phyloP scores from a whole-genome alignment of 2,888 invertebrate species.

The Stenchaetothrips biformis region DNA sequence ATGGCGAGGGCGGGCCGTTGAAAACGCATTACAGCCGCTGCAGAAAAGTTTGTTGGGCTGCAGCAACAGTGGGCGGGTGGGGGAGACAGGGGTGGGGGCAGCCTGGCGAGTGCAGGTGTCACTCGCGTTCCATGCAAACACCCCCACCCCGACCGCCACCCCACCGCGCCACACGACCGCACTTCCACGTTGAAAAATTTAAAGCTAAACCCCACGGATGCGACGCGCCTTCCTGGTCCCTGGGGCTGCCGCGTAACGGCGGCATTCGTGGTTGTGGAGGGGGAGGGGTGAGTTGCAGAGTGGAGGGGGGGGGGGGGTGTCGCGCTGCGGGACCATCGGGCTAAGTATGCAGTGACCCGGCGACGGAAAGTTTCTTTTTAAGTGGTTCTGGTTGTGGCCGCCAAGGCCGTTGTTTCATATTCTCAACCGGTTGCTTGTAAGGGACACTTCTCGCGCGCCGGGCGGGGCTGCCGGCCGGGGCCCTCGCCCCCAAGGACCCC shows the following conservation, averaged over 20 bases:
- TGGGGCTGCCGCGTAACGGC: background rate
- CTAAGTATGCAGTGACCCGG: constrained; percentile 17
- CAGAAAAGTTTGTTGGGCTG: constrained; percentile 3
- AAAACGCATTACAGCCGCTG: background rate
- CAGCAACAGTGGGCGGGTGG: background rate
- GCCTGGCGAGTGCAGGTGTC: background rate
- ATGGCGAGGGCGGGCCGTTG: background rate
- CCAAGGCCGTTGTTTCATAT: constrained; percentile 1
- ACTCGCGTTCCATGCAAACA: background rate
- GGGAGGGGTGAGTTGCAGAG: too few relatives aligned
- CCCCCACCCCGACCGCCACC: background rate
- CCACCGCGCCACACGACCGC: background rate
- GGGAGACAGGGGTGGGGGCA: background rate
- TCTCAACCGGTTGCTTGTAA: constrained; percentile 10
- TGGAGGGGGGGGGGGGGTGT: too few relatives aligned
- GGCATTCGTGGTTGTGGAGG: too few relatives aligned
- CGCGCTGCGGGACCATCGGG: background rate
- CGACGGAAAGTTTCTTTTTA: constrained; percentile 19
- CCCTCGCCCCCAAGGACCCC: too few relatives aligned
- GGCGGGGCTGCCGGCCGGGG: background rate
- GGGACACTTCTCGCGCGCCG: background rate
- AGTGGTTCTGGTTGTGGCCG: background rate
- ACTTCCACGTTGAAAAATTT: background rate
- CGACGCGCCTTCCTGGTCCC: background rate
- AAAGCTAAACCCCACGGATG: constrained; percentile 16